These are phyloP conservation scores for Fulica atra DNA, from an alignment of 2,113 vertebrate genomes.

Conservation along the genomic window DNA sequence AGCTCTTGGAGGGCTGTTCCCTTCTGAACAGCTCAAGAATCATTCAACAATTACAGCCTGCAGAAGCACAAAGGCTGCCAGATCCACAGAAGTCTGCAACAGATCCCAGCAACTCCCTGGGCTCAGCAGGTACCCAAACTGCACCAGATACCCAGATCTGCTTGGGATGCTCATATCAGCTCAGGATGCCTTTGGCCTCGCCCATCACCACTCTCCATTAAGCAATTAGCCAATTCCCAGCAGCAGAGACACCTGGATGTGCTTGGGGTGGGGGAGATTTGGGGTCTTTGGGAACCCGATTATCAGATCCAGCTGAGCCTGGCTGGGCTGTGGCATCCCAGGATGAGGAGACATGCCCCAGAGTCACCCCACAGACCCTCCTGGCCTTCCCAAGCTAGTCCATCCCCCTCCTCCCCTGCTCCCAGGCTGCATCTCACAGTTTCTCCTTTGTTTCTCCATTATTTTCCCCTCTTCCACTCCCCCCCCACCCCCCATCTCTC, in stretches of 20 bases:
- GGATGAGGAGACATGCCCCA: neutral
- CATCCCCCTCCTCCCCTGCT: neutral
- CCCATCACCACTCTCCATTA: neutral
- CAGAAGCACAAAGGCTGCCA: neutral
- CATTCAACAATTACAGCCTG: neutral
- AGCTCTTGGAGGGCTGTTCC: neutral
- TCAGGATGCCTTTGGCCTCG: neutral
- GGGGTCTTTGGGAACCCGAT: neutral
- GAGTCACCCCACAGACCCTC: neutral
- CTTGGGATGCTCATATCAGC: neutral
- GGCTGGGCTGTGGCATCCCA: neutral
- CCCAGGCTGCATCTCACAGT: neutral
- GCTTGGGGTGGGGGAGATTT: neutral
- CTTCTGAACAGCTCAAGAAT: neutral
- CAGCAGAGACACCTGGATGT: neutral
- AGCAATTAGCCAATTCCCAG: neutral
- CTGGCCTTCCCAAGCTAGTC: neutral
- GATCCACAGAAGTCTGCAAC: neutral
- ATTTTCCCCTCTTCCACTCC: constrained; percentile 9
- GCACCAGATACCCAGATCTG: neutral
- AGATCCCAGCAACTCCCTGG: neutral
- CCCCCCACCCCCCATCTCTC: neutral
- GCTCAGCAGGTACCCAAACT: neutral
- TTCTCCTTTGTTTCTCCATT: constrained; percentile 33
- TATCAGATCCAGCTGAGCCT: neutral